Evolutionary conservation across 2,113 vertebrate species (phyloP).

Genomic region (Pampusana beccarii): DNA sequence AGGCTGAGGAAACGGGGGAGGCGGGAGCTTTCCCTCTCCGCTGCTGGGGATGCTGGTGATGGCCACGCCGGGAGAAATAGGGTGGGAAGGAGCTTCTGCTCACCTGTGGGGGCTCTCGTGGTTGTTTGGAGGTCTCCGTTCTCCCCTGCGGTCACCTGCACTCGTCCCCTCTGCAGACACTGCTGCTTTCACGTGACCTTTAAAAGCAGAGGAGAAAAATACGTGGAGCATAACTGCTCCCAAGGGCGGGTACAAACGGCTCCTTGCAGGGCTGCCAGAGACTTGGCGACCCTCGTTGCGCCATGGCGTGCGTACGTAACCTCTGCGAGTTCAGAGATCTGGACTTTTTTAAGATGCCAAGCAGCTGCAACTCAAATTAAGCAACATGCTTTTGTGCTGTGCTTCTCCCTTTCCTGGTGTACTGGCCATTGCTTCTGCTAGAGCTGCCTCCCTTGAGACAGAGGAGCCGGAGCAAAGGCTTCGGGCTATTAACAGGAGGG

Average conservation of each 20-base stretch:
- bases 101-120: background rate
- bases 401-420: background rate
- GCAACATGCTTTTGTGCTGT: background rate
- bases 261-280: slow-evolving; percentile 26
- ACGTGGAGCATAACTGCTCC: background rate
- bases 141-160: background rate
- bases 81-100: background rate
- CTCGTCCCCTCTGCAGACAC: background rate
- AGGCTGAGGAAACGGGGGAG: slow-evolving; percentile 21
- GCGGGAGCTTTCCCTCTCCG: background rate
- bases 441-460: background rate
- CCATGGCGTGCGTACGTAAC: rapidly evolving
- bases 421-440: rapidly evolving
- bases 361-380: background rate
- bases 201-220: background rate
- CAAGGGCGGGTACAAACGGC: slow-evolving; percentile 21
- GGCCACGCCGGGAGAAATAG: background rate
- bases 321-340: background rate
- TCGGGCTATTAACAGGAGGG: rapidly evolving
- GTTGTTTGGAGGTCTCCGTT: background rate
- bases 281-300: background rate
- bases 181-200: background rate
- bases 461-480: background rate
- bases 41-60: rapidly evolving
- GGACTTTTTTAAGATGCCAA: background rate